phyloP scores from a whole-genome alignment of 1,140 invertebrate genomes.

The Drosophila bifasciata region DNA sequence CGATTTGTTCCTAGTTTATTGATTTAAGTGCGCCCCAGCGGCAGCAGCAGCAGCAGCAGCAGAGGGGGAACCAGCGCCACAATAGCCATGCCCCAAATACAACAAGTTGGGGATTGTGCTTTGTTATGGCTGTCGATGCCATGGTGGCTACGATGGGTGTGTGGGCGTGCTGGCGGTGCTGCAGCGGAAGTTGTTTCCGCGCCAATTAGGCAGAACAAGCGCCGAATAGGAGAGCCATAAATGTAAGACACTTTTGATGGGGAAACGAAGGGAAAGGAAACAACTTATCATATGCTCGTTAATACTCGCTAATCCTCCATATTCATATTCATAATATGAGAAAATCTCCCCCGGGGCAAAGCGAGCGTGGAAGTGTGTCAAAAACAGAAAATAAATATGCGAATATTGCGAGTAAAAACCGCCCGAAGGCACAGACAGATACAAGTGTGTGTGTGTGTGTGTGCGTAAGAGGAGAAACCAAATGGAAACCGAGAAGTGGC shows the following conservation, averaged over 20 bases:
- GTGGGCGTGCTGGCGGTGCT: conserved; percentile 30
- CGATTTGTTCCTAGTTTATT: conserved; percentile 71
- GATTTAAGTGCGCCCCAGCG: conserved; percentile 69
- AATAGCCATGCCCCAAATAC: conserved; percentile 72
- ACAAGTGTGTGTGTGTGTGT: neutral
- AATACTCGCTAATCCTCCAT: neutral
- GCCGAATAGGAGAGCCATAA: no score
- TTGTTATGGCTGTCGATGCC: conserved; percentile 53
- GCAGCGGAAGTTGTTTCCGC: conserved; percentile 67
- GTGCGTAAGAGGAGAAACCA: conserved; percentile 24
- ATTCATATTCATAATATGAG: conserved; percentile 12
- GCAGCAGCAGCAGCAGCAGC: conserved; percentile 30
- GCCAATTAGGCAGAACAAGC: conserved; percentile 65
- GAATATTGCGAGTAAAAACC: conserved; percentile 45
- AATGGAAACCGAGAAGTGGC: conserved; percentile 50
- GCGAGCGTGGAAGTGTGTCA: conserved; percentile 49
- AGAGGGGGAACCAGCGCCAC: conserved; percentile 32
- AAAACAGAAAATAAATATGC: conserved; percentile 43
- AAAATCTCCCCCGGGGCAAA: neutral
- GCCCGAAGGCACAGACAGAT: conserved; percentile 9
- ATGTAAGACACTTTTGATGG: no score
- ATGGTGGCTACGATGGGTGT: conserved; percentile 4
- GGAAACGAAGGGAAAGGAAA: no score
- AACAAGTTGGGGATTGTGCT: conserved; percentile 66
- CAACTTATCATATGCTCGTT: no score